Percentiles rank a stretch among this genome's conserved stretches.
These are phyloP conservation scores for Physella acuta DNA, from an alignment of 1,140 invertebrate species.

Conservation along the genomic window DNA sequence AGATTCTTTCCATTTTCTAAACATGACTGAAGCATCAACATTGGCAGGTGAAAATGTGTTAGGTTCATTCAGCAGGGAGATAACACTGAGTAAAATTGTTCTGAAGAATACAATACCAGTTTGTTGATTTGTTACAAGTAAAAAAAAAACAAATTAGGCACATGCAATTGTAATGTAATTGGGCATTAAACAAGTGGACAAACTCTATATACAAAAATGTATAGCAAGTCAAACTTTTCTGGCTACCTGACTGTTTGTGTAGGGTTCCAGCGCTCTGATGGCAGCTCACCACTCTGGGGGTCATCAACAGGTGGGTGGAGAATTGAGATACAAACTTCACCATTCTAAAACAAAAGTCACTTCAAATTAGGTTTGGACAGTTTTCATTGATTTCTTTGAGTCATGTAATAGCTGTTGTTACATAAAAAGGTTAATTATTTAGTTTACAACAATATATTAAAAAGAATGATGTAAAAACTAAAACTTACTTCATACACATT, in stretches of 20 bases:
- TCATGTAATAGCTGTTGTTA: too few species aligned
- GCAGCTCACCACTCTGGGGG: slow-evolving; percentile 96
- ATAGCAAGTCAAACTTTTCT: too few species aligned
- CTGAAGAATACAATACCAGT: slow-evolving; percentile 61
- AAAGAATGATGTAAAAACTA: too few species aligned
- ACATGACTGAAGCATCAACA: slow-evolving; percentile 99
- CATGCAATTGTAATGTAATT: too few species aligned
- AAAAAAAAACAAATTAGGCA: not conserved
- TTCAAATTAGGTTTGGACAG: too few species aligned
- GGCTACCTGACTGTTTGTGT: slow-evolving; percentile 96
- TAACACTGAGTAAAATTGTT: slow-evolving; percentile 96
- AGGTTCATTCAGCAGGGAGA: slow-evolving; percentile 97
- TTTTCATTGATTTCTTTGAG: too few species aligned
- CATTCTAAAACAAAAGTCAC: slow-evolving; percentile 74
- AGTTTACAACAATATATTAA: too few species aligned
- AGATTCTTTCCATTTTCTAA: slow-evolving; percentile 96
- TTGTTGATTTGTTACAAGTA: too few species aligned
- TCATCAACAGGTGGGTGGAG: slow-evolving; percentile 98
- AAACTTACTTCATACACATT: slow-evolving; percentile 97
- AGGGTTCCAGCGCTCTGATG: slow-evolving; percentile 99
- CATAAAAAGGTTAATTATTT: too few species aligned
- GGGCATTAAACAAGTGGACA: too few species aligned
- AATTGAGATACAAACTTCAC: slow-evolving; percentile 98
- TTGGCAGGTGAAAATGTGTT: slow-evolving; percentile 99
- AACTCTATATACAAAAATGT: too few species aligned